Base-by-base conservation (phyloP, 2,888 invertebrate species). In the Clunio marinus region DNA sequence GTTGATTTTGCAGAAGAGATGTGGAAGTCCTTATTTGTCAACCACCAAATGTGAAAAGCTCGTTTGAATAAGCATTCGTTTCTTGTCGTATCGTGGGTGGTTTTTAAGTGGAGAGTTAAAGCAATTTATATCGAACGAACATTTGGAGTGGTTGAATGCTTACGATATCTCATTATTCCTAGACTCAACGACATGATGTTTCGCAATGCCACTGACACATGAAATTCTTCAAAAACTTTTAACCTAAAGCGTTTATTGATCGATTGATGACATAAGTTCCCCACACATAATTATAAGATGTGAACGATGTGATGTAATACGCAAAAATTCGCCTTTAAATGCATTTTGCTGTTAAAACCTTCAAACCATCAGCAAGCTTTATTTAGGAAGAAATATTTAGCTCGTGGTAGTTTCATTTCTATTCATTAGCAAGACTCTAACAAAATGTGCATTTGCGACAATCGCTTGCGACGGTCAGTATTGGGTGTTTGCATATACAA, bases 111-210 rank as follows among this genome's bases (percentile, higher is more conserved):
- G 3, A 17, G 4, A 51, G 10, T 15, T 10, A 41, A 41, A 41
- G 51, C 17, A 22, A 51, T 22, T 41, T 45, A 15, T 45, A 45
- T 45, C n/a, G 45, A 10, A 41, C 10, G 15, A 51, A 51, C 51
- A 20, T 51, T 51, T 51, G 17, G n/a, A n/a, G 22, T 51, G 51
- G 51, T 41, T 51, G 51, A 20, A 22, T 51, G 51, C 22, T 22
- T 51, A n/a, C n/a, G 51, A 51, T 51, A 51, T 51, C 51, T 51
- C 51, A 51, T 51, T 51, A 51, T 51, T 51, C 22, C 51, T 17
- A 51, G 51, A 7, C 22, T n/a, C 51, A 17, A 22, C 10, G 51
- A n/a, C n/a, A n/a, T n/a, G n/a, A 7, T 5, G 8, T 51, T 51
- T 51, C 20, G 20, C 17, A 51, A 17, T 22, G n/a, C 51, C 51